Base-by-base conservation (phyloP, 1,140 invertebrate genomes). In the Anagrus nilaparvatae region DNA sequence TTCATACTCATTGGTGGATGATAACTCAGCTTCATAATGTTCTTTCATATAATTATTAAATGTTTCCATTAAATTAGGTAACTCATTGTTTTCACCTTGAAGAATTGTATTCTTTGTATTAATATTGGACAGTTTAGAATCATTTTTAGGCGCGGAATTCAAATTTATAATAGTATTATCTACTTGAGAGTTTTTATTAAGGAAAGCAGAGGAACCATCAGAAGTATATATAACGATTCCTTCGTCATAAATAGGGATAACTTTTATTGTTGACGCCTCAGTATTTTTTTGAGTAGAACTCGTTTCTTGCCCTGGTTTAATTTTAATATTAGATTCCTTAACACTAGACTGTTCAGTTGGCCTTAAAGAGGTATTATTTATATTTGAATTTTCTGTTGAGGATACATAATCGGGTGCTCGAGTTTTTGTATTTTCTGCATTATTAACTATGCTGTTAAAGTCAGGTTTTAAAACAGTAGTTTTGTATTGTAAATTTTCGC, bases 281-380 rank as follows among this genome's bases (percentile, higher is more conserved):
- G n/a, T n/a, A n/a, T n/a, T n/a, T n/a, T n/a, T n/a, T n/a, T n/a
- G n/a, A n/a, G n/a, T n/a, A n/a, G n/a, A n/a, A n/a, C n/a, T n/a
- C n/a, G n/a, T n/a, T n/a, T n/a, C n/a, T n/a, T n/a, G n/a, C n/a
- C n/a, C n/a, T n/a, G n/a, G n/a, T n/a, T n/a, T n/a, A n/a, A n/a
- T n/a, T n/a, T n/a, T n/a, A n/a, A n/a, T n/a, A n/a, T n/a, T n/a
- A n/a, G n/a, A n/a, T n/a, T n/a, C n/a, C n/a, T n/a, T n/a, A n/a
- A n/a, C n/a, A n/a, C n/a, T n/a, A n/a, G 54, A 42, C 7, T 39
- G 38, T 50, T 59, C 55, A 20, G 51, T 52, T 5, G 43, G 16
- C 19, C 49, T 47, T 46, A 47, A 33, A 17, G 24, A 38, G 5
- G 31, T 10, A 42, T 49, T 49, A 14, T 29, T 48, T 18, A 43